Base-by-base conservation (phyloP, 2,797 vertebrate genomes). In the Dendrocincla tyrannina region DNA sequence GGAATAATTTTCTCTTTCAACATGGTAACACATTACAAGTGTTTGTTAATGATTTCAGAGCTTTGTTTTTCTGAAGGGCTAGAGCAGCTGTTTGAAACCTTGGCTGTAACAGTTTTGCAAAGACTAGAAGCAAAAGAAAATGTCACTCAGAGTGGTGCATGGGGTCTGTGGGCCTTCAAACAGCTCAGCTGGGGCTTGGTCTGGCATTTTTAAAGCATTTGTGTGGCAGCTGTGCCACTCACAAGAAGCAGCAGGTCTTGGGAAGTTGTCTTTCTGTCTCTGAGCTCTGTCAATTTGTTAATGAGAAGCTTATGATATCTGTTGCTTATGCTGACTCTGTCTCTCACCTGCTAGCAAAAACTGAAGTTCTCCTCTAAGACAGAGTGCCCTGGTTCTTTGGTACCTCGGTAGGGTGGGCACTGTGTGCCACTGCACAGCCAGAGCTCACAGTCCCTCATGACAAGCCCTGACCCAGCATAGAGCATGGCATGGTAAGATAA, bases 401-500 rank as follows among this genome's bases (percentile, higher is more conserved):
- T 9, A n/a, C 24, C 16, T 5, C 1, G 15, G 37, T 84, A 1
- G 2, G 25, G 39, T 10, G 35, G 39, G 17, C 19, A 24, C 15
- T 0, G 0, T 1, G 30, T 35, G 17, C 46, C 42, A 15, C 33
- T 2, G 2, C 41, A 39, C 27, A 13, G 37, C 22, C 63, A 20
- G 67, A 35, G 50, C 59, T 66, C 79, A 15, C 39, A 23, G 73
- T 5, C 17, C 35, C 53, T 3, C 0, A 4, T 2, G 24, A 22
- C 37, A 60, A 2, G 17, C 7, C n/a, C 37, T 66, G 49, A 25
- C 55, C 28, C 7, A 25, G 44, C 2, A 22, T 67, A 33, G 53
- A 25, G 30, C 19, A 11, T 2, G 62, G 35, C 19, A 5, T 0
- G 1, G 0, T 1, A 2, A n/a, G 52, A 19, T 16, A 13, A 32